A percentile compares a stretch with the other conserved stretches of the same genome.
phyloP scores from a whole-genome alignment of 2,888 invertebrate genomes.

The Beris chalybata region DNA sequence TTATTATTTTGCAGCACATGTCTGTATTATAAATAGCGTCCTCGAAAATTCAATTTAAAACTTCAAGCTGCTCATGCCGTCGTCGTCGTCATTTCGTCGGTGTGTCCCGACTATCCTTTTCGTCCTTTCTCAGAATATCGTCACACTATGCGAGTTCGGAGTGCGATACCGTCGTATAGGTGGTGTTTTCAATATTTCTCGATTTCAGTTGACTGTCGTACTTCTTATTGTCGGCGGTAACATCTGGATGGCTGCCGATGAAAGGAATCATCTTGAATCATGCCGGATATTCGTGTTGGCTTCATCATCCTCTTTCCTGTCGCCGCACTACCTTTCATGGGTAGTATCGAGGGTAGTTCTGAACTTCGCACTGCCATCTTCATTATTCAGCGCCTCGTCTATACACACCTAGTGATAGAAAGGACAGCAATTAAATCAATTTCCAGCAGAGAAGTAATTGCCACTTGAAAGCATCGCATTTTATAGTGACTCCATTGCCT shows the following conservation, averaged over 20 bases:
- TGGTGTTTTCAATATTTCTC: background rate
- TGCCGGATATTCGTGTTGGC: background rate
- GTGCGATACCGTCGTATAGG: too few species aligned
- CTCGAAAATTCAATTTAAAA: slow-evolving; percentile 32
- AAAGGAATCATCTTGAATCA: background rate
- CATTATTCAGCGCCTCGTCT: background rate
- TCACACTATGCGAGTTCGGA: background rate
- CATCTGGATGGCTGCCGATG: background rate
- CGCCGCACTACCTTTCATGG: too few species aligned
- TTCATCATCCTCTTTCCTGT: background rate
- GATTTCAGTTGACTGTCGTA: background rate
- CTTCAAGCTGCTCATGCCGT: slow-evolving; percentile 25
- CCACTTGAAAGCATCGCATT: background rate
- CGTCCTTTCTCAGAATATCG: background rate
- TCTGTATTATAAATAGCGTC: slow-evolving; percentile 33
- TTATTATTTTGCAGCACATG: slow-evolving; percentile 33
- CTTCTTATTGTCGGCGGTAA: background rate
- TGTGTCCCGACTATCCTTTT: background rate
- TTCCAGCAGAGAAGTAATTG: slow-evolving; percentile 9
- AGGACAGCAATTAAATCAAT: slow-evolving; percentile 9
- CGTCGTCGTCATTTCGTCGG: slow-evolving; percentile 16
- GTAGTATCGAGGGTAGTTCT: too few species aligned
- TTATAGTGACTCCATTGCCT: background rate
- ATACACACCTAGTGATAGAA: background rate
- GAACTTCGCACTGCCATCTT: too few species aligned